A percentile compares a stretch with the other conserved stretches of the same genome.
Evolutionary conservation across 2,888 invertebrate species (phyloP).

Genomic region (Orchesella flavescens): DNA sequence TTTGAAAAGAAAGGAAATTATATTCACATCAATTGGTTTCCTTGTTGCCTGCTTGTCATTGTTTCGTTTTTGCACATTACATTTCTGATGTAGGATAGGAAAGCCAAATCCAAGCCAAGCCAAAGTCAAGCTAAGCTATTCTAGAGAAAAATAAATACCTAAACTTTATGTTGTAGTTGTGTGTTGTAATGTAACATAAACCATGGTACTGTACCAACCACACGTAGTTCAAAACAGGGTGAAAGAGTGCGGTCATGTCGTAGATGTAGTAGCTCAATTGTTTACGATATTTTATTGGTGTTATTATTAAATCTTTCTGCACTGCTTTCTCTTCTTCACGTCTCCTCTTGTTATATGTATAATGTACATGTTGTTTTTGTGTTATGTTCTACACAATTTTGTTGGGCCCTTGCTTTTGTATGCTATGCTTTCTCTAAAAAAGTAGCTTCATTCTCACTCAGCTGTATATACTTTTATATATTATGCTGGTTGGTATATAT

Average conservation of each 20-base stretch:
- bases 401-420: constrained; percentile 1
- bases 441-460: neutral
- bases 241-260: constrained; percentile 3
- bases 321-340: constrained; percentile 14
- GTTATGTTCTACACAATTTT: neutral
- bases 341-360: neutral
- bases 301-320: constrained; percentile 44
- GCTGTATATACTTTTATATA: constrained; percentile 5
- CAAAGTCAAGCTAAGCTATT: too few species aligned
- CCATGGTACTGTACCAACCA: neutral
- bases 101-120: neutral
- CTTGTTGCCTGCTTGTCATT: constrained; percentile 45
- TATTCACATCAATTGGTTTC: constrained; percentile 42
- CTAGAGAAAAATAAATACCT: too few species aligned
- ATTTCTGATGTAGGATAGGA: constrained; percentile 2
- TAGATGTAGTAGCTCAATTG: constrained; percentile 29
- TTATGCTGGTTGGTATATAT: constrained; percentile 20
- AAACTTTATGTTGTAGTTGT: too few species aligned
- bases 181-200: too few species aligned
- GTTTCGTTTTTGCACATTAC: neutral
- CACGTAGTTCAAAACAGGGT: neutral
- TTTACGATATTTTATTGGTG: constrained; percentile 52
- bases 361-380: too few species aligned
- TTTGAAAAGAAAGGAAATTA: constrained; percentile 36
- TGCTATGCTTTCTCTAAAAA: neutral